Percentiles rank a stretch among this genome's conserved stretches.
These are phyloP conservation scores for Uropsilus gracilis DNA, from an alignment of 2,113 vertebrate species.

Conservation along the genomic window DNA sequence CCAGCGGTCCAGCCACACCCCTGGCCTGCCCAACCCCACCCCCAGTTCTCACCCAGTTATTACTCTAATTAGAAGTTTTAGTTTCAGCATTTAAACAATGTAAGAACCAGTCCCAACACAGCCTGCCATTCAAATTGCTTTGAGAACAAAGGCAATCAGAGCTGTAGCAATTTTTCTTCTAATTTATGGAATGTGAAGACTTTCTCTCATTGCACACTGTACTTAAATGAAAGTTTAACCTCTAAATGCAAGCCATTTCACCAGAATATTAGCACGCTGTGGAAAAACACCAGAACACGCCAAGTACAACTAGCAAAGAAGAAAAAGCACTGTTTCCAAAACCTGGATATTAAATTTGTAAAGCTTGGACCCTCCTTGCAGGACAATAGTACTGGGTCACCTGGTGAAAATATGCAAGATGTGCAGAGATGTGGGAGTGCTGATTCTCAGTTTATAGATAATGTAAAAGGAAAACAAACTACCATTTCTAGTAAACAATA, in stretches of 20 bases:
- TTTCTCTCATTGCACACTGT: constrained; percentile 32
- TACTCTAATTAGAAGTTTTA: constrained; percentile 75
- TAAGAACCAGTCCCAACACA: constrained; percentile 74
- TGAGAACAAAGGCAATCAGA: constrained; percentile 62
- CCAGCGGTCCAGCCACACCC: background rate
- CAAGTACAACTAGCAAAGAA: background rate
- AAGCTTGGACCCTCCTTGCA: background rate
- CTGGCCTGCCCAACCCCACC: constrained; percentile 57
- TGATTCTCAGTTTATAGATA: background rate
- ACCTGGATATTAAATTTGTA: background rate
- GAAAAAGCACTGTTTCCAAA: background rate
- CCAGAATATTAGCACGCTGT: background rate
- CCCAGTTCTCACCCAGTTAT: constrained; percentile 68
- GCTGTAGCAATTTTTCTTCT: constrained; percentile 64
- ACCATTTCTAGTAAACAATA: constrained; percentile 22
- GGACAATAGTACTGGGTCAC: background rate
- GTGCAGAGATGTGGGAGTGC: background rate
- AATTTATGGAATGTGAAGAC: constrained; percentile 63
- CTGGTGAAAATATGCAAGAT: background rate
- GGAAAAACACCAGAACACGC: constrained; percentile 22
- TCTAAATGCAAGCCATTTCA: background rate
- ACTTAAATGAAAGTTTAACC: constrained; percentile 20
- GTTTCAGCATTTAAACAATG: constrained; percentile 67
- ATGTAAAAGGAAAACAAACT: background rate
- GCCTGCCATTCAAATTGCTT: constrained; percentile 55